Conservation (phyloP, 2,113 vertebrate genomes). For the Tyrannus savana region DNA sequence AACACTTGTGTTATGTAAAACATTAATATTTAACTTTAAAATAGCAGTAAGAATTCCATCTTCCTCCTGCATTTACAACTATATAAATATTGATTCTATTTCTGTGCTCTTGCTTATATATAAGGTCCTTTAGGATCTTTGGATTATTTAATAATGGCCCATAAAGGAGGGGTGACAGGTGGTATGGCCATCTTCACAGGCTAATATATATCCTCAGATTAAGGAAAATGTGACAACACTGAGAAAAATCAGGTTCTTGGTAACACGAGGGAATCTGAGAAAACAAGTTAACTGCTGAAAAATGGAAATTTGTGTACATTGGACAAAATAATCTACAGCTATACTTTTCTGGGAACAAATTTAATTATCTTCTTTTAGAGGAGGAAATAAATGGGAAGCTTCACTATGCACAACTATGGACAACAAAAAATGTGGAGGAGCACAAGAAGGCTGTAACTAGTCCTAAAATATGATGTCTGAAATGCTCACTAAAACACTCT, state of each 20-base stretch:
- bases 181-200: neutral
- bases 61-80: neutral
- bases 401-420: neutral
- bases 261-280: neutral
- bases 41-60: neutral
- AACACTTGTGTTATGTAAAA: neutral
- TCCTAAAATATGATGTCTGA: neutral
- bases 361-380: neutral
- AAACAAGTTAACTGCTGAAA: neutral
- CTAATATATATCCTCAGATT: neutral
- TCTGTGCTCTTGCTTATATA: neutral
- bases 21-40: neutral
- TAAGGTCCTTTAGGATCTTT: neutral
- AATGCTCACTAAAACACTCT: neutral
- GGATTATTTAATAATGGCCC: neutral
- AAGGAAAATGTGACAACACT: neutral
- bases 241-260: neutral
- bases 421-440: neutral
- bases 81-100: neutral
- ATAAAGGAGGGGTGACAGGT: neutral
- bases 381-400: neutral
- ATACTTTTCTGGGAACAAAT: neutral
- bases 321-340: neutral
- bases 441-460: neutral
- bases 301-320: neutral